Percentiles rank a stretch among this genome's conserved stretches.
phyloP scores from a whole-genome alignment of 2,888 invertebrate species.

The Lydus trimaculatus region DNA sequence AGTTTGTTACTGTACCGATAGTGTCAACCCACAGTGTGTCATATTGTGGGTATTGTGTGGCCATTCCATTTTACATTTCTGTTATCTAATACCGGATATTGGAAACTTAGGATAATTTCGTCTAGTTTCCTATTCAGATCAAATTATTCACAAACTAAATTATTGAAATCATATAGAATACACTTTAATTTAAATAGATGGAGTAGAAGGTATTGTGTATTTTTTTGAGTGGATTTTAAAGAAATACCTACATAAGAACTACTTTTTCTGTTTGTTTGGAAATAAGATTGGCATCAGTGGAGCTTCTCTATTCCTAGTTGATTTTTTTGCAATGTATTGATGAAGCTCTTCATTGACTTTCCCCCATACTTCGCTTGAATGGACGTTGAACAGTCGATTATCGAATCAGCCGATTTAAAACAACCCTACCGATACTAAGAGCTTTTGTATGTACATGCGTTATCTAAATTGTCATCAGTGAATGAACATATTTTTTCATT shows the following conservation, averaged over 20 bases:
- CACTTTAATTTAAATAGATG: too few species aligned
- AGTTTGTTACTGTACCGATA: not conserved
- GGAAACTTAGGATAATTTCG: not conserved
- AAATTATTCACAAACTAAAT: not conserved
- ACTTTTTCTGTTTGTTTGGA: not conserved
- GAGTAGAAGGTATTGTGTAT: too few species aligned
- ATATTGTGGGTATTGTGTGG: conserved; percentile 4
- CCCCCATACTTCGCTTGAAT: not conserved
- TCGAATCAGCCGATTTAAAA: not conserved
- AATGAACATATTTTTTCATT: not conserved
- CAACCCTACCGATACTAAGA: not conserved
- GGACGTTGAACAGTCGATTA: not conserved
- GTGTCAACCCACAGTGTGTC: not conserved
- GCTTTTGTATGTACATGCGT: not conserved
- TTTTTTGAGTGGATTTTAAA: too few species aligned
- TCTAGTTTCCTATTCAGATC: not conserved
- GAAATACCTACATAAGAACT: not conserved
- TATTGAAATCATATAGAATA: too few species aligned
- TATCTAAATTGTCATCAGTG: not conserved
- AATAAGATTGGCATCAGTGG: not conserved
- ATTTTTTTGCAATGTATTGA: not conserved
- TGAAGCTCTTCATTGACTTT: not conserved
- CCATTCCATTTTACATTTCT: not conserved
- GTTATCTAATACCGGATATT: conserved; percentile 7
- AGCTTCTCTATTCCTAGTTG: too few species aligned